Evolutionary conservation across 2,797 vertebrate genomes (phyloP).

Genomic region (Pelobates cultripes): DNA sequence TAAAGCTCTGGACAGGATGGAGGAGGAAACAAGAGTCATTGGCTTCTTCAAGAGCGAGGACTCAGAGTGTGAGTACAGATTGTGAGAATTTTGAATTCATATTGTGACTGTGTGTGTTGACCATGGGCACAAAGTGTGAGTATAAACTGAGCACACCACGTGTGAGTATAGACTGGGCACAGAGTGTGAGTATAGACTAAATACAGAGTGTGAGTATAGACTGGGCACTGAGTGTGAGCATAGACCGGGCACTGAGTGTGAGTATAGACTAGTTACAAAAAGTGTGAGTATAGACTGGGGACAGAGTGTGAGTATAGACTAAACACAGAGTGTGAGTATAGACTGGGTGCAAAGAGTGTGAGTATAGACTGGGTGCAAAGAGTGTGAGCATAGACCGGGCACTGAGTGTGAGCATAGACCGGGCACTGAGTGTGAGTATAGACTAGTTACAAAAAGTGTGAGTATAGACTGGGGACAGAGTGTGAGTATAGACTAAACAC

Average conservation of each 20-base stretch:
- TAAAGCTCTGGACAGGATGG: slow-evolving; percentile 89
- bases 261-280: slow-evolving; percentile 50
- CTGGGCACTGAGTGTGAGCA: too few relatives aligned
- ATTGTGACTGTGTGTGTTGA: too few relatives aligned
- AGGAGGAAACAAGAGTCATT: slow-evolving; percentile 89
- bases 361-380: not conserved
- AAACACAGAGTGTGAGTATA: not conserved
- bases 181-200: too few relatives aligned
- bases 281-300: slow-evolving; percentile 79
- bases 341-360: not conserved
- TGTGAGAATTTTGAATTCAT: not conserved
- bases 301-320: not conserved
- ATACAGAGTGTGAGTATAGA: not conserved
- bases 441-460: not conserved
- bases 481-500: not conserved
- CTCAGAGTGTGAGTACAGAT: slow-evolving; percentile 84
- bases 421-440: not conserved
- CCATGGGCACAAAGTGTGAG: slow-evolving; percentile 88
- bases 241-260: not conserved
- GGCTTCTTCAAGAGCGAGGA: slow-evolving; percentile 93
- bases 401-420: not conserved
- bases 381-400: not conserved
- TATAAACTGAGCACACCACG: not conserved
- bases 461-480: not conserved
- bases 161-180: too few relatives aligned